Evolutionary conservation across 1,140 invertebrate species (phyloP).

Genomic region (Drepana arcuata): DNA sequence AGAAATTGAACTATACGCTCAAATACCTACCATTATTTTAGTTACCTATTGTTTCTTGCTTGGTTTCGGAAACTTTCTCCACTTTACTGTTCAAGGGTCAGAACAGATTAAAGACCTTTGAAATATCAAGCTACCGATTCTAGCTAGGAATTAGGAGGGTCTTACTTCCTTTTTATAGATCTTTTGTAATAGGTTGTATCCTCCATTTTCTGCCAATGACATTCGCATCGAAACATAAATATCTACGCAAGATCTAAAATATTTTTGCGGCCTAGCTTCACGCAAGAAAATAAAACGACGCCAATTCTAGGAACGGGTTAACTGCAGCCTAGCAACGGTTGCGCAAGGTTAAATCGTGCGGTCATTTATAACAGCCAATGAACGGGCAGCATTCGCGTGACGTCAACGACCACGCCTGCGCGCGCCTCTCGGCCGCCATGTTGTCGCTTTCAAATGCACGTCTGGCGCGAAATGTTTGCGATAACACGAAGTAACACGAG

Average conservation of each 20-base stretch:
- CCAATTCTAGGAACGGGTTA: conserved; percentile 32
- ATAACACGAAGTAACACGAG: conserved; percentile 17
- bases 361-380: conserved; percentile 37
- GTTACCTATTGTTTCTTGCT: too few relatives aligned
- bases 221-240: too few relatives aligned
- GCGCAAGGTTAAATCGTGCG: conserved; percentile 58
- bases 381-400: conserved; percentile 32
- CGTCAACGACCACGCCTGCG: conserved; percentile 67
- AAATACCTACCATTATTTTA: too few relatives aligned
- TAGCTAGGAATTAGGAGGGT: too few relatives aligned
- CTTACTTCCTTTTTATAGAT: too few relatives aligned
- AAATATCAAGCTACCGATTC: too few relatives aligned
- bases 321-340: conserved; percentile 56
- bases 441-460: conserved; percentile 29
- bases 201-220: conserved; percentile 5
- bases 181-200: too few relatives aligned
- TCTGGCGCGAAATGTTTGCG: conserved; percentile 15
- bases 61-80: too few relatives aligned
- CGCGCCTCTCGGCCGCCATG: conserved; percentile 57
- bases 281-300: conserved; percentile 25
- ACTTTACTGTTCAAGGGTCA: too few relatives aligned
- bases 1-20: too few relatives aligned
- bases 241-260: too few relatives aligned
- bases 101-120: too few relatives aligned
- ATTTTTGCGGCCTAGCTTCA: conserved; percentile 23